Conservation (phyloP, 2,797 vertebrate genomes). For the Champsocephalus gunnari region DNA sequence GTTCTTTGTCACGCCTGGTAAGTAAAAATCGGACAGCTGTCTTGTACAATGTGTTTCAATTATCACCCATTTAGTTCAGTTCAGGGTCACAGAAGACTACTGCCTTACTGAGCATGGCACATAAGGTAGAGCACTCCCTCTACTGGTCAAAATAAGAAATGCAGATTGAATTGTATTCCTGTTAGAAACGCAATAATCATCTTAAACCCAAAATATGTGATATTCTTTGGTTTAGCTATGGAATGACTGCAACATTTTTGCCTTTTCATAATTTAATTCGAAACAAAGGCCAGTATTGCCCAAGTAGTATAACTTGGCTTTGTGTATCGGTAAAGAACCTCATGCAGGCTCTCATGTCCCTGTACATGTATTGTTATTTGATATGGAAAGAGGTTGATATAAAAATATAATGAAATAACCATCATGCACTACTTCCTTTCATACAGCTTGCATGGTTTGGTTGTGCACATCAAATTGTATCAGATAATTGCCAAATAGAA, state of each 20-base stretch:
- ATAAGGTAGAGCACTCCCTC: constrained; percentile 39
- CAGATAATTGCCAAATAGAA: background rate
- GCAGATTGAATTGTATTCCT: background rate
- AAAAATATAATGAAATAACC: too few species aligned
- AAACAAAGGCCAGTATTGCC: too few species aligned
- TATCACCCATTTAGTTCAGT: background rate
- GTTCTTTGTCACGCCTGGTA: background rate
- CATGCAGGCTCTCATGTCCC: too few species aligned
- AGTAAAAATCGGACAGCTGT: background rate
- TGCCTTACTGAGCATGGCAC: background rate
- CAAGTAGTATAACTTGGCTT: too few species aligned
- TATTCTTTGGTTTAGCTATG: background rate
- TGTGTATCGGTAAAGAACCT: too few species aligned
- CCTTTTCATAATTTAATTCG: too few species aligned
- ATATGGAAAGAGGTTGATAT: too few species aligned
- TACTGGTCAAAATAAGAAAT: constrained; percentile 41
- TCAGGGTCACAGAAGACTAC: background rate
- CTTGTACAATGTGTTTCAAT: background rate
- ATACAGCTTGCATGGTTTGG: too few species aligned
- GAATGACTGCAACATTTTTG: too few species aligned
- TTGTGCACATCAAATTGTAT: background rate
- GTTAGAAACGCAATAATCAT: background rate
- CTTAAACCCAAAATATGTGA: too few species aligned
- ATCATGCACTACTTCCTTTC: too few species aligned
- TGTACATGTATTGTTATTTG: too few species aligned